These are phyloP conservation scores for Solea senegalensis DNA, from an alignment of 2,113 vertebrate species.

Conservation along the genomic window DNA sequence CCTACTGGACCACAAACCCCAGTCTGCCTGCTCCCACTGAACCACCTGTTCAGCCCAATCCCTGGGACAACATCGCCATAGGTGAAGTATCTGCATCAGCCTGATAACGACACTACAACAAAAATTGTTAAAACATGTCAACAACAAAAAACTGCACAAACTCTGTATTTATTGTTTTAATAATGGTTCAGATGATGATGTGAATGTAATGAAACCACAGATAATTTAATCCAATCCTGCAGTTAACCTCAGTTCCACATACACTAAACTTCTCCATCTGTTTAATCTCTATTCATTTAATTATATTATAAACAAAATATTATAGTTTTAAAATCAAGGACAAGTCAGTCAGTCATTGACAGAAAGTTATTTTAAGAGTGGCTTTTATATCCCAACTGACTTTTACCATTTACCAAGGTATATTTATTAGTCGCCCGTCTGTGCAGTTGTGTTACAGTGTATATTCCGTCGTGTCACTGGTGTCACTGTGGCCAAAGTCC, in stretches of 20 bases:
- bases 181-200: neutral
- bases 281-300: no score
- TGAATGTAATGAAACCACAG: neutral
- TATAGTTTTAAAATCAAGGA: no score
- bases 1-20: slow-evolving; percentile 78
- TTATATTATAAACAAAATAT: no score
- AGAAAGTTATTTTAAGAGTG: no score
- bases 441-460: neutral
- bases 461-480: neutral
- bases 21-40: slow-evolving; percentile 75
- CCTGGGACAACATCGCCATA: slow-evolving; percentile 80
- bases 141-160: neutral
- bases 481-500: slow-evolving; percentile 3
- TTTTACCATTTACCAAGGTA: no score
- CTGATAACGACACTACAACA: neutral
- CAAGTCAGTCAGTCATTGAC: no score
- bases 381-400: no score
- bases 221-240: neutral
- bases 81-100: slow-evolving; percentile 56
- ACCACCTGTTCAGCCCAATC: slow-evolving; percentile 72
- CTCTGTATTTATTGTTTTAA: no score
- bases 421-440: neutral
- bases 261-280: no score
- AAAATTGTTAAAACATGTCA: no score
- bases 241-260: no score